Base-by-base conservation (phyloP, 1,140 invertebrate genomes). In the Berghia stephanieae region DNA sequence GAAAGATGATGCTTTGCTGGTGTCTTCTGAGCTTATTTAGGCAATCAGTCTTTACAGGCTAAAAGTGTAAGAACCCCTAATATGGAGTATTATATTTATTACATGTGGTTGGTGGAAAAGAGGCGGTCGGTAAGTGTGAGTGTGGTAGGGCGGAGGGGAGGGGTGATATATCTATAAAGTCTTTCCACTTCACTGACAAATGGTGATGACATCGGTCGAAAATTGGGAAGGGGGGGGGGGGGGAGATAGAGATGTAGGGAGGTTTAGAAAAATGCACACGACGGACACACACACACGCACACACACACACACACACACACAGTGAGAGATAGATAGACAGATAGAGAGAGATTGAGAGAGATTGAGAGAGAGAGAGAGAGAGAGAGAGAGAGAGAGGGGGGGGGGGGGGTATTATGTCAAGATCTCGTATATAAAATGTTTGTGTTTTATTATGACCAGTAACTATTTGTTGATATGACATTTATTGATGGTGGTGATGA, bases 251-350 rank as follows among this genome's bases (percentile, higher is more conserved):
- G 57, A 60, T 24, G 36, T 24, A 60, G 57, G 36, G 57, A 60
- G 57, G 36, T n/a, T n/a, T n/a, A n/a, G n/a, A n/a, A n/a, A n/a
- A n/a, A n/a, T n/a, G n/a, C n/a, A n/a, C n/a, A n/a, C n/a, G n/a
- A n/a, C n/a, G n/a, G n/a, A n/a, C n/a, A n/a, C n/a, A n/a, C n/a
- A n/a, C n/a, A n/a, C n/a, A n/a, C n/a, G n/a, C n/a, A n/a, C n/a
- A n/a, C n/a, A n/a, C n/a, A n/a, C n/a, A n/a, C n/a, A n/a, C n/a
- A n/a, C n/a, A n/a, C n/a, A n/a, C n/a, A n/a, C n/a, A n/a, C n/a
- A n/a, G n/a, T n/a, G 57, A 60, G 57, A 60, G 57, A 60, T 24
- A 60, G 57, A 60, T 24, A 60, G 57, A 60, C 24, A 60, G 57
- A 60, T 24, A 60, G 57, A 60, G 57, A 60, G 57, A 60, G 57